Conservation (phyloP, 2,797 vertebrate species). For the Heterohyrax brucei region DNA sequence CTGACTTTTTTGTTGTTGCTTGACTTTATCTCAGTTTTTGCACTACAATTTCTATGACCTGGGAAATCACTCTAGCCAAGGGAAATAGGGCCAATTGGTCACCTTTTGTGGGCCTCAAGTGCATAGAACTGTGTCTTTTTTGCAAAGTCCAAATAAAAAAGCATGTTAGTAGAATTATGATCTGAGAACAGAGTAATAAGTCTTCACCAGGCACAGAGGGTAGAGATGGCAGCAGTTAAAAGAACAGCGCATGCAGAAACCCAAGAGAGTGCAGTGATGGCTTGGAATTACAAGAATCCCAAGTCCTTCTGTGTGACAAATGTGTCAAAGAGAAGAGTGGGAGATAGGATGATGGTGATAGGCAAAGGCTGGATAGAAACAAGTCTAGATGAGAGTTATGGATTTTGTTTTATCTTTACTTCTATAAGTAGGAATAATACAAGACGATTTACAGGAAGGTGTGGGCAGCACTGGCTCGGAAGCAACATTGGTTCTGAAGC, state of each 20-base stretch:
- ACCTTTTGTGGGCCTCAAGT: neutral
- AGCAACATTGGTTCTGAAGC: neutral
- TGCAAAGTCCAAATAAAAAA: neutral
- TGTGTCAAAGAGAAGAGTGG: neutral
- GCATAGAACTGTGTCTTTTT: accelerated
- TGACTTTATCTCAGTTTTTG: neutral
- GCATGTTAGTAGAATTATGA: accelerated
- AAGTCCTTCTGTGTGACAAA: neutral
- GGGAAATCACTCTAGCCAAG: neutral
- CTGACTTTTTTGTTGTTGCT: no score
- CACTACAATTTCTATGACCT: neutral
- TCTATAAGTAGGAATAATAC: neutral
- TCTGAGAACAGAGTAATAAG: neutral
- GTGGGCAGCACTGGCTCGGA: neutral
- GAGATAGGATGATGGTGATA: neutral
- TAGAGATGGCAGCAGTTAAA: neutral
- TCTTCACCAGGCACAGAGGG: neutral
- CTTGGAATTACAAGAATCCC: neutral
- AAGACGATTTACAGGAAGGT: neutral
- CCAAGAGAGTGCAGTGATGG: accelerated
- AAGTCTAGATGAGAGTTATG: neutral
- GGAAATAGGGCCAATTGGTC: neutral
- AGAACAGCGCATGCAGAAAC: no score
- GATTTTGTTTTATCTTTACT: neutral
- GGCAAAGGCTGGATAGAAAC: no score